Conservation (phyloP, 2,888 invertebrate species). For the Phania funesta region DNA sequence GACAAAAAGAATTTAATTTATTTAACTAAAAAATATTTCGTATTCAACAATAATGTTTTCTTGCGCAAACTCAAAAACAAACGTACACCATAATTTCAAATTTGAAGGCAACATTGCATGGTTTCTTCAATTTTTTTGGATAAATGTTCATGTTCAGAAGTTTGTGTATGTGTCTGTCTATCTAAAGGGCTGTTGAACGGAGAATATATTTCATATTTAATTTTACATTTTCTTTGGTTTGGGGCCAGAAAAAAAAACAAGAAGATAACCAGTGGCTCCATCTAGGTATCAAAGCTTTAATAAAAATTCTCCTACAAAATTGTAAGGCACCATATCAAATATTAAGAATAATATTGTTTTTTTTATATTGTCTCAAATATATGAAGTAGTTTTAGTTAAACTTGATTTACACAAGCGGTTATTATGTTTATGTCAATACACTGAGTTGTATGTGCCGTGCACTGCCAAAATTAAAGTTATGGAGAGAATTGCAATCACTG, state of each 20-base stretch:
- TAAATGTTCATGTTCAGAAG: slow-evolving; percentile 18
- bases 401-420: too few relatives aligned
- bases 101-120: slow-evolving; percentile 26
- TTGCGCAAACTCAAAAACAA: slow-evolving; percentile 45
- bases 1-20: neutral
- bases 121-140: slow-evolving; percentile 7
- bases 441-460: too few relatives aligned
- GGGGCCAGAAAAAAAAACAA: neutral
- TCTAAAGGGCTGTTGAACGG: neutral
- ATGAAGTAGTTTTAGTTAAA: too few relatives aligned
- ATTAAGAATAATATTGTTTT: too few relatives aligned
- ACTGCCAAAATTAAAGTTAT: too few relatives aligned
- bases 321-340: too few relatives aligned
- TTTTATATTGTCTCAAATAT: too few relatives aligned
- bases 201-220: neutral
- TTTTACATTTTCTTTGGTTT: slow-evolving; percentile 8
- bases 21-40: slow-evolving; percentile 1
- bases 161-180: neutral
- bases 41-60: neutral
- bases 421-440: too few relatives aligned
- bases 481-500: too few relatives aligned
- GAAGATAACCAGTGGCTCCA: slow-evolving; percentile 46
- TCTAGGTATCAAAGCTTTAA: slow-evolving; percentile 37
- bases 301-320: too few relatives aligned
- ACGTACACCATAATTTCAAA: neutral